Conservation (phyloP, 2,888 invertebrate genomes). For the Pelosia muscerda region DNA sequence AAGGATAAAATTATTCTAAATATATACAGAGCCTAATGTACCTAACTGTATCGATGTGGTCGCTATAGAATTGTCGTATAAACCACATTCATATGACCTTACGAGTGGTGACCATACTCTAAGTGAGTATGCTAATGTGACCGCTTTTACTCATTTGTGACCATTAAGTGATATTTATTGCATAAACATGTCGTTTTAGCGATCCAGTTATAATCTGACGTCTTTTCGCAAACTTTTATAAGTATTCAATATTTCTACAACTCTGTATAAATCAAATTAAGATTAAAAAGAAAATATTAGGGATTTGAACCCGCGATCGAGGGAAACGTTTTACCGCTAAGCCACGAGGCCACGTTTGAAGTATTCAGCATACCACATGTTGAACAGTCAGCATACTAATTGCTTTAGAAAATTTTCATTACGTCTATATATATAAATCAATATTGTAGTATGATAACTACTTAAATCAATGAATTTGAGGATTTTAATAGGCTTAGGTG, state of each 20-base stretch:
- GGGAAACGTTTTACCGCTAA: too few species aligned
- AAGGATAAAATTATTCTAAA: slow-evolving; percentile 15
- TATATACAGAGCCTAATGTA: slow-evolving; percentile 47
- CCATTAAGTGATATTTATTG: slow-evolving; percentile 36
- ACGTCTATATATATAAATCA: too few species aligned
- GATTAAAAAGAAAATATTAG: too few species aligned
- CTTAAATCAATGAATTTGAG: too few species aligned
- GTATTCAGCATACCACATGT: too few species aligned
- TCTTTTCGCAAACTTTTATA: background rate
- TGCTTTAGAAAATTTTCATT: too few species aligned
- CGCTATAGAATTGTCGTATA: slow-evolving; percentile 61
- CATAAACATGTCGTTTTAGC: slow-evolving; percentile 5
- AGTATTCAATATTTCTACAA: background rate
- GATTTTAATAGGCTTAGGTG: too few species aligned
- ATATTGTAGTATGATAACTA: too few species aligned
- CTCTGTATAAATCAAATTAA: background rate
- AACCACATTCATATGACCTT: slow-evolving; percentile 64
- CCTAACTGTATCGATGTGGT: slow-evolving; percentile 60
- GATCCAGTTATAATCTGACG: slow-evolving; percentile 8
- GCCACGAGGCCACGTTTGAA: too few species aligned
- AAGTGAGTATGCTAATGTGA: slow-evolving; percentile 60
- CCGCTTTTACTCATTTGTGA: slow-evolving; percentile 50
- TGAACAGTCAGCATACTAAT: too few species aligned
- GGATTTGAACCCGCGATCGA: too few species aligned
- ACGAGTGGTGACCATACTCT: slow-evolving; percentile 62